These are phyloP conservation scores for Tangachromis dhanisi DNA, from an alignment of 2,113 vertebrate species.

Conservation along the genomic window DNA sequence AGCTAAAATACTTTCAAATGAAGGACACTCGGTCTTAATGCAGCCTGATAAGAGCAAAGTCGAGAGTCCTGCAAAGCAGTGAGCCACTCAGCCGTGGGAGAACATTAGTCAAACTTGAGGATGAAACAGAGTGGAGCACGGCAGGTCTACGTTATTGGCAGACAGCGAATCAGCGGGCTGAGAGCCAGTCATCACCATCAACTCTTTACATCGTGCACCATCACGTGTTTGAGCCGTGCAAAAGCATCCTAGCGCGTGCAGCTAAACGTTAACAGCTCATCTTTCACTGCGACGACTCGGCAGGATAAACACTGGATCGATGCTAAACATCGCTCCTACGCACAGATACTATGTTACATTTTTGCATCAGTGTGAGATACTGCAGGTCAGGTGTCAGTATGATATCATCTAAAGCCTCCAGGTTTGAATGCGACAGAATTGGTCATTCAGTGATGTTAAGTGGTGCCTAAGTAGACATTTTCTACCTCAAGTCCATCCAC, in stretches of 20 bases:
- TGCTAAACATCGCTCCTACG: background rate
- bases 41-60: background rate
- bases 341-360: background rate
- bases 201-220: background rate
- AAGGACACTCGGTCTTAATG: background rate
- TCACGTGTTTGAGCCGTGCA: background rate
- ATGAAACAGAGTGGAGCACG: background rate
- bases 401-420: background rate
- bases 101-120: background rate
- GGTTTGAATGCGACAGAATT: background rate
- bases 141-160: background rate
- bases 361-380: background rate
- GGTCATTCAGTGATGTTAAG: background rate
- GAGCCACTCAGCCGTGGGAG: background rate
- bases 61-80: background rate
- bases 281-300: background rate
- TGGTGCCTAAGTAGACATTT: background rate
- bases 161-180: background rate
- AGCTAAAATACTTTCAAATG: background rate
- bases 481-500: background rate
- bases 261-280: background rate
- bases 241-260: background rate
- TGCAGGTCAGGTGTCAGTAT: background rate
- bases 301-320: background rate
- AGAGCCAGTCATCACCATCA: slow-evolving; percentile 3